phyloP scores from a whole-genome alignment of 2,113 vertebrate genomes.

The Lophotis ruficrista region DNA sequence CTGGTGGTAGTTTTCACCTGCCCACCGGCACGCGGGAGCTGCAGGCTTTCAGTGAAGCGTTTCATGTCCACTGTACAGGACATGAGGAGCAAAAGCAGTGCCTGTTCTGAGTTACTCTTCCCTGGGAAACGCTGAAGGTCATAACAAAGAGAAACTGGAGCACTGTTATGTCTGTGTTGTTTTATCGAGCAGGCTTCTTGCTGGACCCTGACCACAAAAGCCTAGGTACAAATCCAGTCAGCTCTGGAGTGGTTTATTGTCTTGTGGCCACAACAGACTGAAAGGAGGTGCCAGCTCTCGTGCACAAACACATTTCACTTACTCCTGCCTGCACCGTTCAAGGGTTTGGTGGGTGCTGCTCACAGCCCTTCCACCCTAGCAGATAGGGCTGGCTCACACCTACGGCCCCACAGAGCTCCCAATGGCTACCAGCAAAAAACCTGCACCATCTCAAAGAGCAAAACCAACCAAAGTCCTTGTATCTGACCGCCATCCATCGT shows the following conservation, averaged over 20 bases:
- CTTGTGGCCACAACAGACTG: not conserved
- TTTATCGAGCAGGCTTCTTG: not conserved
- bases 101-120: not conserved
- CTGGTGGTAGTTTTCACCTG: not conserved
- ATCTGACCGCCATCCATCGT: not conserved
- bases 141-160: not conserved
- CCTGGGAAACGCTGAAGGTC: not conserved
- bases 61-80: accelerated
- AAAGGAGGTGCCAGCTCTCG: not conserved
- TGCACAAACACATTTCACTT: not conserved
- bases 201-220: not conserved
- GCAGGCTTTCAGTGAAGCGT: not conserved
- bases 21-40: accelerated
- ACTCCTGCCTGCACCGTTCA: accelerated
- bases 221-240: not conserved
- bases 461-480: not conserved
- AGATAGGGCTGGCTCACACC: not conserved
- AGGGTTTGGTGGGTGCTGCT: not conserved
- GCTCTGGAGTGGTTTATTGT: not conserved
- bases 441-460: not conserved
- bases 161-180: accelerated
- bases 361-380: not conserved
- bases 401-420: not conserved
- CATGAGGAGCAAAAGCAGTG: accelerated
- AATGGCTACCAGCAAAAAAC: accelerated